These are phyloP conservation scores for Procavia capensis DNA, from an alignment of 2,113 vertebrate species.

Conservation along the genomic window DNA sequence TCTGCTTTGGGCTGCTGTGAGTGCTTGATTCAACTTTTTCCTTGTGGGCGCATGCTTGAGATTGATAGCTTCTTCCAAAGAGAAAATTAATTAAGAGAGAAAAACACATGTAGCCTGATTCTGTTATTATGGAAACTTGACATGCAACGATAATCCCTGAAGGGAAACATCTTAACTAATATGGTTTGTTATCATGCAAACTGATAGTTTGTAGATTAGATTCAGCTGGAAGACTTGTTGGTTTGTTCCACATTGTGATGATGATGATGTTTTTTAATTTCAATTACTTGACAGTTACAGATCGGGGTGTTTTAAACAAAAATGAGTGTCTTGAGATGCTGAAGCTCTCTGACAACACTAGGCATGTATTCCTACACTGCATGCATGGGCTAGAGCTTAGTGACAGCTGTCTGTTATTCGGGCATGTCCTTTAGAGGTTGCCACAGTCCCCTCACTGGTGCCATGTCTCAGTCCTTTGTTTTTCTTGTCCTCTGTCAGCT, in stretches of 20 bases:
- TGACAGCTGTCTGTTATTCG: neutral
- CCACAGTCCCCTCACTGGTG: too few species aligned
- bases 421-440: neutral
- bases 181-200: neutral
- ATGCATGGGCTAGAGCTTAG: neutral
- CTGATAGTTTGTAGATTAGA: neutral
- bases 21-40: neutral
- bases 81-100: conserved; percentile 51
- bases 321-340: neutral
- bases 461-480: neutral
- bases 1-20: neutral
- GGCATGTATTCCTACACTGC: neutral
- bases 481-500: neutral
- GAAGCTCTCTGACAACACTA: neutral
- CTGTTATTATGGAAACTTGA: neutral
- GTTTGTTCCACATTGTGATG: neutral
- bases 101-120: neutral
- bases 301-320: neutral
- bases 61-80: conserved; percentile 37
- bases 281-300: conserved; percentile 29
- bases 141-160: neutral
- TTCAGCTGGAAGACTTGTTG: neutral
- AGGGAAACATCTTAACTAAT: neutral
- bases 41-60: neutral
- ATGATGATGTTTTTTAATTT: neutral